Conservation (phyloP, 37 sponge, comb jelly and placozoan genomes). For the Mnemiopsis leidyi region DNA sequence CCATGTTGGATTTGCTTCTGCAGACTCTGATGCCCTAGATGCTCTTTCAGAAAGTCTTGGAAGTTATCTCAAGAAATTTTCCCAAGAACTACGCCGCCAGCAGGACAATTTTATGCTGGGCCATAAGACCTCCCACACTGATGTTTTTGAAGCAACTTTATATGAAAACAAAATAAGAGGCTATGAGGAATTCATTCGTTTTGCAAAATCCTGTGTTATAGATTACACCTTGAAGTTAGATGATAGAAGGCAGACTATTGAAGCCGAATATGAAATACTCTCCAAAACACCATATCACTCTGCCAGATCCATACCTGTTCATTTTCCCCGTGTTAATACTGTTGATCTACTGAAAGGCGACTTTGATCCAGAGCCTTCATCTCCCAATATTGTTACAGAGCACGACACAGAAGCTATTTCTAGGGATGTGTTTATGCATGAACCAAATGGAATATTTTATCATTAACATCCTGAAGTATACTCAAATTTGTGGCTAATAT, state of each 20-base stretch:
- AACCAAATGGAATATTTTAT: constrained; percentile 10
- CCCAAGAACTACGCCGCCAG: background rate
- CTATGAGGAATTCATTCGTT: background rate
- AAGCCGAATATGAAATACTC: background rate
- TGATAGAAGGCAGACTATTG: background rate
- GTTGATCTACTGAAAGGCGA: constrained; percentile 18
- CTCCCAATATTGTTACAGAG: background rate
- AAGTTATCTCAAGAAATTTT: background rate
- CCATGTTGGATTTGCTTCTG: background rate
- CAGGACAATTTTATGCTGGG: background rate
- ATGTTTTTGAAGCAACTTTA: constrained; percentile 1
- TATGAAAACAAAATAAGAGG: constrained; percentile 5
- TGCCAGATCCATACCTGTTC: background rate
- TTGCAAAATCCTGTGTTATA: background rate
- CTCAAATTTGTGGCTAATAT: too few relatives aligned
- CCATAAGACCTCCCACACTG: background rate
- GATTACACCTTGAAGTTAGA: constrained; percentile 24
- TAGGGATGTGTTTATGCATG: constrained; percentile 9
- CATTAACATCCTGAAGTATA: background rate
- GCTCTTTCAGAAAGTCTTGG: background rate
- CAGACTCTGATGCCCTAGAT: background rate
- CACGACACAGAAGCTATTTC: background rate
- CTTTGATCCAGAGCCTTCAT: constrained; percentile 3
- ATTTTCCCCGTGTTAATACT: background rate
- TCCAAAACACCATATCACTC: background rate